A percentile compares a stretch with the other conserved stretches of the same genome.
These are phyloP conservation scores for Ptilodon capucinus DNA, from an alignment of 2,888 invertebrate species.

Conservation along the genomic window DNA sequence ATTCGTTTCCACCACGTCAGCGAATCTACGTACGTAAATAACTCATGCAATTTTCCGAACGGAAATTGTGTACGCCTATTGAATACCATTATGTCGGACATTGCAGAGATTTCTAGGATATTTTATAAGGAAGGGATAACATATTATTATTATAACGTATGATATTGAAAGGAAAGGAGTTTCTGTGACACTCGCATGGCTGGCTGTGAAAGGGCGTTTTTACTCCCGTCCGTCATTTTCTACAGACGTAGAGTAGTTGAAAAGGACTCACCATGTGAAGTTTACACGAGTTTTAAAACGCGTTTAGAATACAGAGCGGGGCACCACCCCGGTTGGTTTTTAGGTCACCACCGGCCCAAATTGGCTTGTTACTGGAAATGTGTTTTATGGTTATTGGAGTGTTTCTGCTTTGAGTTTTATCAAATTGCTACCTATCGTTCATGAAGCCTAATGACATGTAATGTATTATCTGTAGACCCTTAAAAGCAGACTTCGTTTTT, in stretches of 20 bases:
- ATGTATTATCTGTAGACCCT: neutral
- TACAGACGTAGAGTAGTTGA: conserved; percentile 18
- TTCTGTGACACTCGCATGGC: neutral
- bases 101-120: conserved; percentile 8
- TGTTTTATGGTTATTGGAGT: conserved; percentile 17
- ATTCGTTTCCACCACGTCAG: neutral
- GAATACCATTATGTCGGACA: conserved; percentile 9
- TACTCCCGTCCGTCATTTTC: conserved; percentile 3
- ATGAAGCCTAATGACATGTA: conserved; percentile 14
- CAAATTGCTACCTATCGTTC: conserved; percentile 22
- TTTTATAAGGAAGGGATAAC: conserved; percentile 6
- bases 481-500: too few species aligned
- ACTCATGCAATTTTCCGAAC: conserved; percentile 10
- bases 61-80: conserved; percentile 12
- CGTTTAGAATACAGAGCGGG: conserved; percentile 14
- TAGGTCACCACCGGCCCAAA: conserved; percentile 14
- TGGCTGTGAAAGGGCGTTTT: conserved; percentile 9
- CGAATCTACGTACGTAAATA: conserved; percentile 18
- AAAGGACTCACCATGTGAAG: conserved; percentile 22
- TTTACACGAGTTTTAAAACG: conserved; percentile 22
- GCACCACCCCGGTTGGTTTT: conserved; percentile 6
- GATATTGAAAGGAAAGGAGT: conserved; percentile 9
- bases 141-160: conserved; percentile 6
- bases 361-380: conserved; percentile 16
- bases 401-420: conserved; percentile 11